Evolutionary conservation across 2,113 vertebrate species (phyloP).

Genomic region (Ia io): DNA sequence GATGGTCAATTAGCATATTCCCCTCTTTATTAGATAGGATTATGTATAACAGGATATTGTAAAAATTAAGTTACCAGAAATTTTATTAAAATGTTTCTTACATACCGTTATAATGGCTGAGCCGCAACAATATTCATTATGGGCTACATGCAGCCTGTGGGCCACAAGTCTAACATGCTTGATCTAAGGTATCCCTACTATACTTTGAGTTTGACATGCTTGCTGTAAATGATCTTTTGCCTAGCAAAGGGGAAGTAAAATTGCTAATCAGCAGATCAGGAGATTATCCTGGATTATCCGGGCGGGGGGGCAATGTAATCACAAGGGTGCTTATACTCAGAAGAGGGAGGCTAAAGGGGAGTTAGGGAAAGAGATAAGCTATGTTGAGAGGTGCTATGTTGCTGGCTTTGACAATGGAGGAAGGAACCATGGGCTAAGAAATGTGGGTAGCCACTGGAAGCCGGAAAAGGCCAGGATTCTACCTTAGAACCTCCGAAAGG

Average conservation of each 20-base stretch:
- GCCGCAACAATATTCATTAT: too few species aligned
- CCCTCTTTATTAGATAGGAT: too few species aligned
- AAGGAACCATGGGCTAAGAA: neutral
- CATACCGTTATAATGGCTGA: too few species aligned
- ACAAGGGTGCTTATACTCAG: neutral
- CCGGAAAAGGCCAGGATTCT: neutral
- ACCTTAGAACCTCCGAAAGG: neutral
- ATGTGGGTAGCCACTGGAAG: neutral
- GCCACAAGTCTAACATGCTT: too few species aligned
- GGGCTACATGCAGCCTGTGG: too few species aligned
- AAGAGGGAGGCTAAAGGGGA: neutral
- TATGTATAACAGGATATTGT: too few species aligned
- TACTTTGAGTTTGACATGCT: too few species aligned
- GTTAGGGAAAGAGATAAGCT: neutral
- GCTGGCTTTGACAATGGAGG: neutral
- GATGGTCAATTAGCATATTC: too few species aligned
- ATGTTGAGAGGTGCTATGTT: neutral
- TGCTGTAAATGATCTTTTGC: neutral
- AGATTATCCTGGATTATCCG: neutral
- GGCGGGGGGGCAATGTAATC: neutral
- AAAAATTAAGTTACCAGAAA: too few species aligned
- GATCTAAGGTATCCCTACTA: too few species aligned
- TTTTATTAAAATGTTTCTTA: too few species aligned
- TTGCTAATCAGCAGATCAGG: neutral
- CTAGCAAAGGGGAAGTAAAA: neutral